Evolutionary conservation across 2,113 vertebrate species (phyloP).

Genomic region (Prietella phreatophila): DNA sequence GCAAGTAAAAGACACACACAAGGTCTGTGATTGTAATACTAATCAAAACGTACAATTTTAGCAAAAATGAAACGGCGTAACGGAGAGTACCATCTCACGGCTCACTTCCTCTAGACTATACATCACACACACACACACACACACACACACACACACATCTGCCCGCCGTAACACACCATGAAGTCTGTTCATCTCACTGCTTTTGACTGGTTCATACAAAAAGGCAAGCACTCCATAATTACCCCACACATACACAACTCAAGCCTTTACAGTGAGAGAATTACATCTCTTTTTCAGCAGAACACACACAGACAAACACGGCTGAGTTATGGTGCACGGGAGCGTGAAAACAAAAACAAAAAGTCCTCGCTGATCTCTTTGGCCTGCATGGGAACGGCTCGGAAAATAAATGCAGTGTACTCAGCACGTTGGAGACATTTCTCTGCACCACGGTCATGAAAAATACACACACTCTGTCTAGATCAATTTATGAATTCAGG

Average conservation of each 20-base stretch:
- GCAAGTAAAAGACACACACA: background rate
- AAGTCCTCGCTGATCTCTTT: conserved; percentile 6
- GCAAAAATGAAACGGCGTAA: conserved; percentile 2
- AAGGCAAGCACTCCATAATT: conserved; percentile 18
- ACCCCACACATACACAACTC: conserved; percentile 12
- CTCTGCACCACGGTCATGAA: background rate
- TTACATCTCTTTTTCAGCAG: background rate
- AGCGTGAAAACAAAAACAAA: conserved; percentile 48
- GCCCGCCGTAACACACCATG: background rate
- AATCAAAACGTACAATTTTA: background rate
- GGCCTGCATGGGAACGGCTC: conserved; percentile 31
- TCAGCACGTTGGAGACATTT: conserved; percentile 1
- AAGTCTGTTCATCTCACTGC: conserved; percentile 21
- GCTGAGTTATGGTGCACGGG: conserved; percentile 42
- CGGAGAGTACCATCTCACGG: conserved; percentile 11
- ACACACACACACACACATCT: background rate
- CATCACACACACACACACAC: background rate
- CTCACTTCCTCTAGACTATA: conserved; percentile 8
- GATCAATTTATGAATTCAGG: conserved; percentile 29
- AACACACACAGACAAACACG: conserved; percentile 15
- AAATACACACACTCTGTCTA: conserved; percentile 19
- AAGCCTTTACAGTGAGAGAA: conserved; percentile 43
- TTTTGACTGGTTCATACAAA: conserved; percentile 26
- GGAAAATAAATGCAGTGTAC: conserved; percentile 23
- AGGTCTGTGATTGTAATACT: background rate